Percentiles rank a stretch among this genome's conserved stretches.
Evolutionary conservation across 2,113 vertebrate genomes (phyloP).

Genomic region (Macaca mulatta): DNA sequence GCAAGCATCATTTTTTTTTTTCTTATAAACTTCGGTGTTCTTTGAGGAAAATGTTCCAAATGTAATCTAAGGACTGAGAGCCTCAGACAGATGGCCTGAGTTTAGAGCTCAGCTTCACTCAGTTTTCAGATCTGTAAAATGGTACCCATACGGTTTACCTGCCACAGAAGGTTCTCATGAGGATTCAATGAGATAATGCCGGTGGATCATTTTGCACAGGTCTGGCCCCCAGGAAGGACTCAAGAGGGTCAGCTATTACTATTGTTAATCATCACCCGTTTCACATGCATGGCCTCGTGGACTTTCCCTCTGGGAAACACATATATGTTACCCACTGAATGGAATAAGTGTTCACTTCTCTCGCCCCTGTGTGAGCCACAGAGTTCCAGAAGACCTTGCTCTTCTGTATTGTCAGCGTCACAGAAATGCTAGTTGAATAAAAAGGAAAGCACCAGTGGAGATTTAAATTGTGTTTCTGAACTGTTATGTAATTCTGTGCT

Average conservation of each 20-base stretch:
- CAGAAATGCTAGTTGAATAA: not conserved
- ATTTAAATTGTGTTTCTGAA: not conserved
- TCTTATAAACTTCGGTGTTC: not conserved
- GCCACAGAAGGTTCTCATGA: not conserved
- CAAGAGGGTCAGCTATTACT: rapidly evolving
- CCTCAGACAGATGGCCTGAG: not conserved
- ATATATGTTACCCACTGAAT: not conserved
- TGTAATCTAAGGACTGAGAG: not conserved
- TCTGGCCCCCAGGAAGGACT: no score
- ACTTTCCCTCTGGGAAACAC: not conserved
- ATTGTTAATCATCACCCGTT: rapidly evolving
- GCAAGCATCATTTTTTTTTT: not conserved
- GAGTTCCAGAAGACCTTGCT: not conserved
- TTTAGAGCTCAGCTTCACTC: not conserved
- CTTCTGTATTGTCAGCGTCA: not conserved
- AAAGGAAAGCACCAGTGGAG: not conserved
- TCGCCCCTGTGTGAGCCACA: not conserved
- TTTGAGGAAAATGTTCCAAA: not conserved
- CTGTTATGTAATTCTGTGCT: not conserved
- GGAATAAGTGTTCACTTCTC: not conserved
- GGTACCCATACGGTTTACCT: rapidly evolving
- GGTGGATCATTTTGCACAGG: rapidly evolving
- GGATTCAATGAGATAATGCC: not conserved
- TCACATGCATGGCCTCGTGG: not conserved
- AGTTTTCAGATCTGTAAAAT: not conserved